Base-by-base conservation (phyloP, 2,113 vertebrate species). In the Mus spicilegus region DNA sequence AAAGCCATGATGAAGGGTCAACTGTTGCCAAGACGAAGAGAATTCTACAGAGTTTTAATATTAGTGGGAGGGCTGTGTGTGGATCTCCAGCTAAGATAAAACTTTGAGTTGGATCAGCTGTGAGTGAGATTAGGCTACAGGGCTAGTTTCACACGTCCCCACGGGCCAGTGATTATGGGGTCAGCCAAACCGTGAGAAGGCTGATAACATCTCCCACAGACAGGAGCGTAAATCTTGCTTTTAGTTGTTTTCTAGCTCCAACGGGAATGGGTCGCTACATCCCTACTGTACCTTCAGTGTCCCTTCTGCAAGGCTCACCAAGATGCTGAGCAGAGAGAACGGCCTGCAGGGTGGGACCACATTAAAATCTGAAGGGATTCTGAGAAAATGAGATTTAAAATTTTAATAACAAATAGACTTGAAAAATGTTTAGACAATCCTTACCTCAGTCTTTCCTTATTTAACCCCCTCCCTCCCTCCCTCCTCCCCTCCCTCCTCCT, bases 81-180 rank as follows among this genome's bases (percentile, higher is more conserved):
- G 69, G 54, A 49, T 56, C 70, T 39, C 46, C 58, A 63, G 54
- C 69, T 46, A 81, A 72, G 65, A 86, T 90, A 77, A 92, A 88
- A 39, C 42, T 77, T 88, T 76, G 65, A 33, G 58, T 86, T 54
- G 54, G 78, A 65, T 84, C 88, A 87, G 73, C 67, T 91, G 90
- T 46, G 58, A 93, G 88, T 96, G 86, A 94, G 91, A 81, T 86
- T 72, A 97, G n/a, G 76, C 75, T 90, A 70, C 70, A 54, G 0
- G 51, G 63, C 63, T 89, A 65, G 69, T 90, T 93, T 75, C 69
- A 22, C 75, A 61, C 30, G 42, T 94, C 91, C 77, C 93, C 30
- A 19, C 0, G 85, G 95, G 67, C 49, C 12, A 3, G 72, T 72
- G 93, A 86, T 93, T 87, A 89, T n/a, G 82, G 77, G 81, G 77